Base-by-base conservation (phyloP, 2,113 vertebrate genomes). In the Cebus imitator region DNA sequence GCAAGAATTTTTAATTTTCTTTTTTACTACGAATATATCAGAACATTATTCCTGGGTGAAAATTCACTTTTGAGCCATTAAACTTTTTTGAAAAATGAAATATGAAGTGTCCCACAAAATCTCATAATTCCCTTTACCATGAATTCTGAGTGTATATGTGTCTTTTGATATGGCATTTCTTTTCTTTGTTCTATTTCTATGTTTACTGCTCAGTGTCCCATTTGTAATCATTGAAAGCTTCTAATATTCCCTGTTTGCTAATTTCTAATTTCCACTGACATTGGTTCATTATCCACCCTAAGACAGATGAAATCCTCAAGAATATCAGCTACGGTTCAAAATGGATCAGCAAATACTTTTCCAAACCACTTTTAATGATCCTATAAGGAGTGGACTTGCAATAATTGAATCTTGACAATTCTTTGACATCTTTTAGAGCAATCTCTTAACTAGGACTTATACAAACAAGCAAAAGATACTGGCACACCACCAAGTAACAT, bases 71-170 rank as follows among this genome's bases (percentile, higher is more conserved):
- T 95, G 78, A 81, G 75, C 35, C 45, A 95, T 32, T 66, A 76
- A 81, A 96, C 27, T 57, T 13, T 89, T 97, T 58, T 93, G 50
- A 32, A 85, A 89, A 96, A 90, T 70, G 48, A 96, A 97, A 84
- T 89, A 95, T 52, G 30, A 93, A 87, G 25, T 52, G 37, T 72
- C 55, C 55, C 66, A 84, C 32, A 83, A 91, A 92, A 73, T 35
- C 43, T 83, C 68, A 27, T 23, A 72, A 94, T n/a, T 78, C 14
- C 55, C 27, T 43, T 93, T 82, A 61, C 57, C 27, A 78, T 85
- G 57, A 94, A 90, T 91, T 92, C 57, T 95, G 35, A 27, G 18
- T 50, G 35, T 48, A 32, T 86, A 57, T 90, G 35, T 82, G 43
- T 91, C 58, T 96, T 96, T 90, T 94, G 40, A 48, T 48, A 80